phyloP scores from a whole-genome alignment of 2,888 invertebrate genomes.

The Trichogramma evanescens region DNA sequence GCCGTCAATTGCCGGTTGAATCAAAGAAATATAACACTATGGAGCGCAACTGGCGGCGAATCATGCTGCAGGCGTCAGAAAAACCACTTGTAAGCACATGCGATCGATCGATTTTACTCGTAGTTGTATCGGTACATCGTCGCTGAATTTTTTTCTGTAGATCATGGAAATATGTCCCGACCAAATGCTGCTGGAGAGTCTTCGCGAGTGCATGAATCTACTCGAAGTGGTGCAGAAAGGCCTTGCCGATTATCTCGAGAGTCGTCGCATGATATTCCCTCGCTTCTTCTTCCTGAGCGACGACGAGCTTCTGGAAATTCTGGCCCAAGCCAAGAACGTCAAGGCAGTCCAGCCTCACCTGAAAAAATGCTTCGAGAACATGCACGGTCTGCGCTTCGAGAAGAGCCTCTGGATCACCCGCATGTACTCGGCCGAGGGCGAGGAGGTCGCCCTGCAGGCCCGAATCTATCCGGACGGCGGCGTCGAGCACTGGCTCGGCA shows the following conservation, averaged over 20 bases:
- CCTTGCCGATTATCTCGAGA: constrained; percentile 70
- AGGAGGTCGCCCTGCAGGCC: constrained; percentile 61
- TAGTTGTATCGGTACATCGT: neutral
- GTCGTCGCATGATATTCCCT: constrained; percentile 68
- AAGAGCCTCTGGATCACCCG: constrained; percentile 61
- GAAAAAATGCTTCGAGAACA: constrained; percentile 77
- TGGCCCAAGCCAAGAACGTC: constrained; percentile 73
- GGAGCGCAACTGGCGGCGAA: constrained; percentile 71
- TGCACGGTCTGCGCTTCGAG: constrained; percentile 65
- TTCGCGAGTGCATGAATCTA: constrained; percentile 63
- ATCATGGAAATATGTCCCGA: constrained; percentile 61
- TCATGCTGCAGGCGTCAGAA: constrained; percentile 65
- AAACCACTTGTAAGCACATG: constrained; percentile 56
- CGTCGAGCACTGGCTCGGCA: constrained; percentile 68
- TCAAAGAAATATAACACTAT: constrained; percentile 72
- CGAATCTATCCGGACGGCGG: constrained; percentile 64
- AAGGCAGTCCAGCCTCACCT: constrained; percentile 72
- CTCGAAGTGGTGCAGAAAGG: constrained; percentile 70
- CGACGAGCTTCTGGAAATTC: constrained; percentile 72
- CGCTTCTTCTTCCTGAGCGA: constrained; percentile 77
- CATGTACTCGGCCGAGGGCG: constrained; percentile 73
- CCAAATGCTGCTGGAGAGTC: constrained; percentile 59
- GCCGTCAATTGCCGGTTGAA: constrained; percentile 69
- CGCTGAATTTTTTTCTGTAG: constrained; percentile 41
- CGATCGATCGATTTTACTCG: neutral